Conservation (phyloP, 2,797 vertebrate species). For the Esox masquinongy region DNA sequence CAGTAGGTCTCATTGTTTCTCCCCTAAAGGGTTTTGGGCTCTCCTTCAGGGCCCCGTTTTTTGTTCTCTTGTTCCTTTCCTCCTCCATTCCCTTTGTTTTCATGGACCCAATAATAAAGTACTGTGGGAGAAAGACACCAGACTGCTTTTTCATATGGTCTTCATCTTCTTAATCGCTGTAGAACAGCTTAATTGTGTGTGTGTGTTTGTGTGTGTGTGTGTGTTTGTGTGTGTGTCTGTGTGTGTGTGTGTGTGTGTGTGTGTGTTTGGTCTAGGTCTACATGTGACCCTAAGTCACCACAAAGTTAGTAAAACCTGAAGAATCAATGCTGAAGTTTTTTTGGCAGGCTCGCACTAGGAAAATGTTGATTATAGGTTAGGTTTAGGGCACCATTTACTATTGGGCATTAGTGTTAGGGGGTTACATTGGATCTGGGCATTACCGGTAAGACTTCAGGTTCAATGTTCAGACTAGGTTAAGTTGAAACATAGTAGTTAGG, state of each 20-base stretch:
- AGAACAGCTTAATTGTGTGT: slow-evolving; percentile 15
- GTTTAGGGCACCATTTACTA: too few species aligned
- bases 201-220: slow-evolving; percentile 8
- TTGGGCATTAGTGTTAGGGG: too few species aligned
- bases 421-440: too few species aligned
- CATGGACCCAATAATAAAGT: slow-evolving; percentile 47
- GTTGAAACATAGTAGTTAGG: too few species aligned
- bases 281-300: too few species aligned
- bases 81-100: slow-evolving; percentile 63
- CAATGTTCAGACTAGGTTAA: too few species aligned
- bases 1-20: slow-evolving; percentile 42
- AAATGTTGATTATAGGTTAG: too few species aligned
- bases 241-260: neutral
- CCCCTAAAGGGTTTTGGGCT: slow-evolving; percentile 29
- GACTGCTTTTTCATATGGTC: slow-evolving; percentile 66
- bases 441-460: too few species aligned
- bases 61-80: slow-evolving; percentile 62
- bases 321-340: too few species aligned
- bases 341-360: too few species aligned
- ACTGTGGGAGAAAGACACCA: slow-evolving; percentile 57
- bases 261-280: neutral
- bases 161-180: slow-evolving; percentile 63
- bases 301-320: too few species aligned
- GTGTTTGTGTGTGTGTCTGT: neutral
- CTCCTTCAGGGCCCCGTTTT: slow-evolving; percentile 64